A percentile compares a stretch with the other conserved stretches of the same genome.
These are phyloP conservation scores for Crax fasciolata DNA, from an alignment of 2,797 vertebrate genomes.

Conservation along the genomic window DNA sequence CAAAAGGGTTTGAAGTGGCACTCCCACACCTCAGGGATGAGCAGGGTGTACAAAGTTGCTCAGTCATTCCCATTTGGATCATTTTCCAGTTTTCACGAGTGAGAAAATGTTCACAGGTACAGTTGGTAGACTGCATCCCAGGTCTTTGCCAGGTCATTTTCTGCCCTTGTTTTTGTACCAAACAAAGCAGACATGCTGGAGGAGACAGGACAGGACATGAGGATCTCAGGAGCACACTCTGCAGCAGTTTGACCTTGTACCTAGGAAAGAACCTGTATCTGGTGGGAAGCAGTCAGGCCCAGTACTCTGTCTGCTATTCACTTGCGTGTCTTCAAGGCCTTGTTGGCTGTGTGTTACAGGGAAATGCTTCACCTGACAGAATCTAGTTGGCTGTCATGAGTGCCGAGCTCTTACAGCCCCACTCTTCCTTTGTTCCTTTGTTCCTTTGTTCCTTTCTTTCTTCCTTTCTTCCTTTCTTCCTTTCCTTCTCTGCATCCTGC, in stretches of 20 bases:
- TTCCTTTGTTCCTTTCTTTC: neutral
- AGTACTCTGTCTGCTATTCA: neutral
- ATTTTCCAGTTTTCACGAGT: neutral
- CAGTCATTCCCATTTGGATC: neutral
- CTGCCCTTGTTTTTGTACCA: neutral
- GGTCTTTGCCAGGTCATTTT: neutral
- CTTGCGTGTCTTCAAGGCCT: neutral
- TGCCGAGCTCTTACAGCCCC: neutral
- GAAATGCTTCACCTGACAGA: neutral
- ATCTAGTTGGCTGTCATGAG: neutral
- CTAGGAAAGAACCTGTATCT: neutral
- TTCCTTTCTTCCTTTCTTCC: neutral
- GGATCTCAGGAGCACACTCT: neutral
- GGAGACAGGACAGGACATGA: neutral
- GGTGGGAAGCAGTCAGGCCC: neutral
- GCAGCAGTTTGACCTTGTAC: neutral
- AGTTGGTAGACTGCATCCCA: neutral
- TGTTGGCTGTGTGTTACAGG: neutral
- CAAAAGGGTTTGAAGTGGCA: neutral
- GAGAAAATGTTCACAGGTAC: rapidly evolving
- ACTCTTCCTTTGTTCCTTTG: too few relatives aligned
- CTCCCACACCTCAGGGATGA: neutral
- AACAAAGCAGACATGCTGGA: neutral
- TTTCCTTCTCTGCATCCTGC: neutral
- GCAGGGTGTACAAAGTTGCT: neutral